phyloP scores from a whole-genome alignment of 2,797 vertebrate species.

The Bucorvus abyssinicus region DNA sequence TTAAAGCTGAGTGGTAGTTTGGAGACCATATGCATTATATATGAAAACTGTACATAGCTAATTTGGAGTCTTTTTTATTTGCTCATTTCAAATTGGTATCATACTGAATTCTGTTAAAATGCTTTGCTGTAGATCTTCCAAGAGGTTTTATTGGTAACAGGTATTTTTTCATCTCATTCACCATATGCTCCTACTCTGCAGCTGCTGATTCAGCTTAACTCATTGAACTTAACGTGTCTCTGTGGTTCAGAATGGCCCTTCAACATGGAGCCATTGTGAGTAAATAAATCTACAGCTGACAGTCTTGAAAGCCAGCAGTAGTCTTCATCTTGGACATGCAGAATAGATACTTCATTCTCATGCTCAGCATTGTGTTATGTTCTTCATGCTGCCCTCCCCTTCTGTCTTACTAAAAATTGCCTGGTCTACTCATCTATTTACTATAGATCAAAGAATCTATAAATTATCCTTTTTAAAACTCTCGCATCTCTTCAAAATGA shows the following conservation, averaged over 20 bases:
- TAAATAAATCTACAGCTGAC: not conserved
- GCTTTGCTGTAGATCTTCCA: not conserved
- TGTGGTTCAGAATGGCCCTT: not conserved
- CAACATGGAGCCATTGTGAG: not conserved
- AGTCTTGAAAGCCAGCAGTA: not conserved
- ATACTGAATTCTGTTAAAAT: not conserved
- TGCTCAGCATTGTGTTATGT: not conserved
- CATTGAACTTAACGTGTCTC: not conserved
- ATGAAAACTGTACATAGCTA: not conserved
- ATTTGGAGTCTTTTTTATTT: not conserved
- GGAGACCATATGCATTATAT: not conserved
- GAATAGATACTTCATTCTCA: not conserved
- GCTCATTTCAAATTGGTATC: not conserved
- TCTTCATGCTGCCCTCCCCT: not conserved
- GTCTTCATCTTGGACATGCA: not conserved
- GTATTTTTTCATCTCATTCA: not conserved
- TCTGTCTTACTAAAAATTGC: not conserved
- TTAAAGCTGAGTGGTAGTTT: not conserved
- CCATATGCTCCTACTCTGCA: not conserved
- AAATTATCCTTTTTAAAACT: not conserved
- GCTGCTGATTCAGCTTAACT: not conserved
- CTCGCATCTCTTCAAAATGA: not conserved
- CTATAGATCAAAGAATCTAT: not conserved
- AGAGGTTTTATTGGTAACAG: not conserved
- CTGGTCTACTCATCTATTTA: not conserved